Evolutionary conservation across 2,113 vertebrate species (phyloP).

Genomic region (Noturus placidus): DNA sequence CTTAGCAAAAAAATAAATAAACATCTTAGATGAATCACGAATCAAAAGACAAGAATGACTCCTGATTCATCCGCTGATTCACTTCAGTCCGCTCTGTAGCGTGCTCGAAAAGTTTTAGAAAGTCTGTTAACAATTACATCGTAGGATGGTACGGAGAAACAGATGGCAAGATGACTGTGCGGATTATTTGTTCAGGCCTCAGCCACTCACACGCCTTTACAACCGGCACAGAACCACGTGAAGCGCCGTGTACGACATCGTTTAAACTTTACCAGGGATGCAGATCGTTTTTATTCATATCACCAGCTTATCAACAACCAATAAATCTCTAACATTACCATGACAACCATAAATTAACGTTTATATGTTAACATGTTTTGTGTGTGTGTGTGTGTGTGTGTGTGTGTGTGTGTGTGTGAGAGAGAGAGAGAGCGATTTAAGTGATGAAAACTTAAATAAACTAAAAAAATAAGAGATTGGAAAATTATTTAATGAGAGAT

Average conservation of each 20-base stretch:
- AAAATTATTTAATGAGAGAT: no score
- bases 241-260: no score
- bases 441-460: no score
- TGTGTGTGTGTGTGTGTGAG: no score
- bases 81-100: background rate
- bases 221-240: background rate
- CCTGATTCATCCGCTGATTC: background rate
- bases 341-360: background rate
- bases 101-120: background rate
- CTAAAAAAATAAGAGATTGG: no score
- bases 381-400: background rate
- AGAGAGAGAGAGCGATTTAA: no score
- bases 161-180: background rate
- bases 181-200: background rate
- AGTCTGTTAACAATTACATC: background rate
- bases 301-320: background rate
- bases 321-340: background rate
- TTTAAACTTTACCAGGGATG: background rate
- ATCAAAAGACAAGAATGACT: background rate
- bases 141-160: background rate
- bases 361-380: background rate
- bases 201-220: background rate
- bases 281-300: background rate
- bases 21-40: background rate
- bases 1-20: background rate